A percentile compares a stretch with the other conserved stretches of the same genome.
Conservation (phyloP, 37 sponge, comb jelly and placozoan genomes). For the Axinella damicornis region DNA sequence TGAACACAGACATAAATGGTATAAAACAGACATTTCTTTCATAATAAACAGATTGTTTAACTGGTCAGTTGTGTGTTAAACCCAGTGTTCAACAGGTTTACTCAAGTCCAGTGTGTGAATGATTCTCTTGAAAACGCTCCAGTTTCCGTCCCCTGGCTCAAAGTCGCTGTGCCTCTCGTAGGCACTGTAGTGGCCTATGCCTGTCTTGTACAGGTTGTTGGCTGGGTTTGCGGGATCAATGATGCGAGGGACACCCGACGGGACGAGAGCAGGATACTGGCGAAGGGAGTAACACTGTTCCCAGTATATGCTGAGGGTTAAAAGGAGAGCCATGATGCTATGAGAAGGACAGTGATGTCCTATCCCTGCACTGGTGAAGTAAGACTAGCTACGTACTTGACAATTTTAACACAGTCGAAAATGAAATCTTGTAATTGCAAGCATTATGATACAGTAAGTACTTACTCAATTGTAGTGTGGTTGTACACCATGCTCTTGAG, state of each 20-base stretch:
- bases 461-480: constrained; percentile 49
- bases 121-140: constrained; percentile 35
- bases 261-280: constrained; percentile 23
- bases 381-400: too few species aligned
- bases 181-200: constrained; percentile 36
- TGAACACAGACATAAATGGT: too few species aligned
- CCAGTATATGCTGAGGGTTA: constrained; percentile 50
- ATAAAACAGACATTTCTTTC: too few species aligned
- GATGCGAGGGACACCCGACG: constrained; percentile 52
- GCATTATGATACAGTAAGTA: too few species aligned
- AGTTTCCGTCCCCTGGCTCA: constrained; percentile 40
- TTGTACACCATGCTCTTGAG: constrained; percentile 41
- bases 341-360: too few species aligned
- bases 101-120: constrained; percentile 63
- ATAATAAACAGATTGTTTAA: too few species aligned
- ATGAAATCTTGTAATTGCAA: too few species aligned
- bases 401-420: too few species aligned
- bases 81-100: constrained; percentile 16
- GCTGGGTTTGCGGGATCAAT: constrained; percentile 83
- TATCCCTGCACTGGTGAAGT: too few species aligned
- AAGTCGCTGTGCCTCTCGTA: constrained; percentile 18
- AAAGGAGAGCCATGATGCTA: background rate
- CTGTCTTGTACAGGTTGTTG: constrained; percentile 75
- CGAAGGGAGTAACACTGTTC: constrained; percentile 43
- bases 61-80: too few species aligned